phyloP scores from a whole-genome alignment of 2,888 invertebrate species.

The Eupeodes luniger region DNA sequence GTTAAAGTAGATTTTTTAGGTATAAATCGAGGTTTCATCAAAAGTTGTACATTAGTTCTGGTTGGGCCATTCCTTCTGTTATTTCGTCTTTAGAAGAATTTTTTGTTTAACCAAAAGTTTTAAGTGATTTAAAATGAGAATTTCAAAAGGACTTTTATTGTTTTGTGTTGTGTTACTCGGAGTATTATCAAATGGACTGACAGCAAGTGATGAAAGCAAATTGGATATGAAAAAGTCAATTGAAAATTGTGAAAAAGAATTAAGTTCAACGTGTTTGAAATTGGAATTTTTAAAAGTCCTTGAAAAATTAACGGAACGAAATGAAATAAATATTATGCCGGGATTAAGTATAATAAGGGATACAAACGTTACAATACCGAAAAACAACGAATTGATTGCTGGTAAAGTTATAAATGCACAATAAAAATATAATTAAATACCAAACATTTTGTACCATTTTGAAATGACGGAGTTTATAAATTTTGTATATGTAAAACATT shows the following conservation, averaged over 20 bases:
- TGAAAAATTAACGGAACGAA: constrained; percentile 89
- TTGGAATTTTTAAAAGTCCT: constrained; percentile 91
- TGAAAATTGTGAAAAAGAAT: constrained; percentile 86
- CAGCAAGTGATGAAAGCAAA: constrained; percentile 53
- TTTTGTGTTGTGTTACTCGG: constrained; percentile 30
- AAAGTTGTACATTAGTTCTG: constrained; percentile 61
- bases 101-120: not conserved
- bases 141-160: not conserved
- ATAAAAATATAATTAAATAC: too few relatives aligned
- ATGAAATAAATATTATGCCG: constrained; percentile 88
- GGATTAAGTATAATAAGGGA: constrained; percentile 91
- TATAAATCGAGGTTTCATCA: constrained; percentile 60
- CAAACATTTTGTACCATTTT: too few relatives aligned
- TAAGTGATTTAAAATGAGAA: constrained; percentile 33
- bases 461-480: too few relatives aligned
- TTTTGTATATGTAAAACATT: too few relatives aligned
- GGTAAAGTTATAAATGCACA: constrained; percentile 79
- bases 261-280: constrained; percentile 91
- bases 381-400: constrained; percentile 88
- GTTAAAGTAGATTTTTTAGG: not conserved
- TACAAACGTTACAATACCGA: constrained; percentile 86
- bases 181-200: constrained; percentile 6
- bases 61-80: constrained; percentile 32
- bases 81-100: not conserved
- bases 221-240: constrained; percentile 80